These are phyloP conservation scores for Pollicipes pollicipes DNA, from an alignment of 1,140 invertebrate species.

Conservation along the genomic window DNA sequence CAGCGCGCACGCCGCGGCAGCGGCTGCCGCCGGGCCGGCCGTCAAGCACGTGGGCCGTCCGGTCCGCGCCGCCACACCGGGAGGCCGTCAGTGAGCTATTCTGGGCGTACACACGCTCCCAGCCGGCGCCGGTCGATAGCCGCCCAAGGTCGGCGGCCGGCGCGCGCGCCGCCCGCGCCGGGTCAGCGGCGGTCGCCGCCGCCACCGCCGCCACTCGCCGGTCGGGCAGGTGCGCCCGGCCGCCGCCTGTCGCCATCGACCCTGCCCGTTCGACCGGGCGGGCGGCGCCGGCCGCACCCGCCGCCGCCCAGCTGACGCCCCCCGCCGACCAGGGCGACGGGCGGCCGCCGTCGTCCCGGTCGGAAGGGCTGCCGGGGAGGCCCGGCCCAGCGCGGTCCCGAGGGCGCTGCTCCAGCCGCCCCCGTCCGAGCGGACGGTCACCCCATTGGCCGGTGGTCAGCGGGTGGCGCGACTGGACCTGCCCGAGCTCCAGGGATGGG, in stretches of 20 bases:
- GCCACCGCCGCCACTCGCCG: too few species aligned
- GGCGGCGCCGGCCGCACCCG: not conserved
- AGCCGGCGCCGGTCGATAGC: not conserved
- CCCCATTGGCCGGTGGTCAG: too few species aligned
- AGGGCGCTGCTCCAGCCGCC: too few species aligned
- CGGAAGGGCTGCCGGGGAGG: too few species aligned
- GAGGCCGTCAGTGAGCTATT: not conserved
- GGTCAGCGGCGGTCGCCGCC: not conserved
- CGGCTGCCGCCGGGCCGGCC: too few species aligned
- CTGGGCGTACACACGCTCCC: not conserved
- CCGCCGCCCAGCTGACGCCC: constrained; percentile 5
- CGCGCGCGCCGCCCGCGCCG: too few species aligned
- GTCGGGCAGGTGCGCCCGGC: too few species aligned
- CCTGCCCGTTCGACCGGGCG: not conserved
- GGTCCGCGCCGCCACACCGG: not conserved
- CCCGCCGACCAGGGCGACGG: not conserved
- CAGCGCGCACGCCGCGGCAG: too few species aligned
- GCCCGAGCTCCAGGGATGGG: too few species aligned
- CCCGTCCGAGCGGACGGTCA: too few species aligned
- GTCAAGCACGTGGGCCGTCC: not conserved
- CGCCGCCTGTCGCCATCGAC: not conserved
- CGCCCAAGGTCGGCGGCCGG: not conserved
- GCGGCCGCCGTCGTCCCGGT: not conserved
- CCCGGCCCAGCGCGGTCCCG: too few species aligned
- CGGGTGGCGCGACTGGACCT: too few species aligned